Evolutionary conservation across 2,888 invertebrate species (phyloP).

Genomic region (Bugula neritina): DNA sequence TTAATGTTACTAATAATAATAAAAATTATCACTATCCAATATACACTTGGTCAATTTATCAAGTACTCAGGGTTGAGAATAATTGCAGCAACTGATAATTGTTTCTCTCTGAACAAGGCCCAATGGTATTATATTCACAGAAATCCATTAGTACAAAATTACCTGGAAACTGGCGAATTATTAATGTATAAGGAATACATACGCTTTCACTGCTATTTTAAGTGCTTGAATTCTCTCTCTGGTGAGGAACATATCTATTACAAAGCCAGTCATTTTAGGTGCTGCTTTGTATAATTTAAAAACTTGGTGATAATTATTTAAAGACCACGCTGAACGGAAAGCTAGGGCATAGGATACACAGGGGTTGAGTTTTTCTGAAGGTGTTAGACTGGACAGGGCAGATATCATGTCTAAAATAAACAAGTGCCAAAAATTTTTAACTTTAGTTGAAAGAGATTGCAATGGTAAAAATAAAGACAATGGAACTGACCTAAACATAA

Average conservation of each 20-base stretch:
- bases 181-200: slow-evolving; percentile 60
- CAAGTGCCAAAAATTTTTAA: too few relatives aligned
- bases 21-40: too few relatives aligned
- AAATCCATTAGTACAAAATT: too few relatives aligned
- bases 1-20: too few relatives aligned
- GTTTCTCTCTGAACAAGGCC: too few relatives aligned
- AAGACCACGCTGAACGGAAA: slow-evolving; percentile 85
- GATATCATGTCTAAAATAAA: slow-evolving; percentile 78
- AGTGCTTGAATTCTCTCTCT: slow-evolving; percentile 86
- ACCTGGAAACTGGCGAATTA: background rate
- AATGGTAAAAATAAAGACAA: too few relatives aligned
- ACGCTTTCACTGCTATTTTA: slow-evolving; percentile 91
- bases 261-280: slow-evolving; percentile 89
- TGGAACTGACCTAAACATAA: too few relatives aligned
- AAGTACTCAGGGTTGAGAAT: too few relatives aligned
- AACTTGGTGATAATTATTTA: slow-evolving; percentile 84
- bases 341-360: slow-evolving; percentile 79
- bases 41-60: too few relatives aligned
- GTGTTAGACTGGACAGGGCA: slow-evolving; percentile 73
- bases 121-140: background rate
- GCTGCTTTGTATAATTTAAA: slow-evolving; percentile 82
- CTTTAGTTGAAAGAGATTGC: too few relatives aligned
- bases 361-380: slow-evolving; percentile 71
- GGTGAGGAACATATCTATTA: slow-evolving; percentile 97
- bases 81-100: too few relatives aligned